Conservation (phyloP, 2,888 invertebrate species). For the Drosophila incognita region DNA sequence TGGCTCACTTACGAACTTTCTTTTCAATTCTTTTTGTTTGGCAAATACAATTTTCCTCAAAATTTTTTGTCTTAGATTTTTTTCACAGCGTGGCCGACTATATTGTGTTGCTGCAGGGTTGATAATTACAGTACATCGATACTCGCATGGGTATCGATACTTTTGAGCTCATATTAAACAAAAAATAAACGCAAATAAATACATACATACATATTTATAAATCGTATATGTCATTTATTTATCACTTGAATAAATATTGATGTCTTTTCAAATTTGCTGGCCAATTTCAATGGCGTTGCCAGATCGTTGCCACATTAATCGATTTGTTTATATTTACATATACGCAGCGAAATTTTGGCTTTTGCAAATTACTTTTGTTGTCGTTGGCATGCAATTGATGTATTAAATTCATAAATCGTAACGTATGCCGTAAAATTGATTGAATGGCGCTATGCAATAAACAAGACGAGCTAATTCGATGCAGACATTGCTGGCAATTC, state of each 20-base stretch:
- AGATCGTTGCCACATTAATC: slow-evolving; percentile 34
- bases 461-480: slow-evolving; percentile 8
- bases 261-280: not conserved
- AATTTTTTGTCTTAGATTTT: slow-evolving; percentile 32
- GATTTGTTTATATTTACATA: slow-evolving; percentile 70
- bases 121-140: slow-evolving; percentile 32
- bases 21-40: slow-evolving; percentile 35
- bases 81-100: slow-evolving; percentile 68
- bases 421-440: slow-evolving; percentile 1
- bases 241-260: not conserved
- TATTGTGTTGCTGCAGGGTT: slow-evolving; percentile 54
- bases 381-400: slow-evolving; percentile 44
- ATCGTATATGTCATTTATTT: not conserved
- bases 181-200: not conserved
- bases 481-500: slow-evolving; percentile 37
- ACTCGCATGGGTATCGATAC: slow-evolving; percentile 17
- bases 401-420: slow-evolving; percentile 1
- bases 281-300: slow-evolving; percentile 33
- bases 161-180: not conserved
- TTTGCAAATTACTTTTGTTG: slow-evolving; percentile 33
- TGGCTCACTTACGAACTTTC: slow-evolving; percentile 64
- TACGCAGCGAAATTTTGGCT: slow-evolving; percentile 50
- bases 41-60: slow-evolving; percentile 37
- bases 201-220: not conserved
- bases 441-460: slow-evolving; percentile 39